Conservation (phyloP, 2,797 vertebrate genomes). For the Tapirus indicus region DNA sequence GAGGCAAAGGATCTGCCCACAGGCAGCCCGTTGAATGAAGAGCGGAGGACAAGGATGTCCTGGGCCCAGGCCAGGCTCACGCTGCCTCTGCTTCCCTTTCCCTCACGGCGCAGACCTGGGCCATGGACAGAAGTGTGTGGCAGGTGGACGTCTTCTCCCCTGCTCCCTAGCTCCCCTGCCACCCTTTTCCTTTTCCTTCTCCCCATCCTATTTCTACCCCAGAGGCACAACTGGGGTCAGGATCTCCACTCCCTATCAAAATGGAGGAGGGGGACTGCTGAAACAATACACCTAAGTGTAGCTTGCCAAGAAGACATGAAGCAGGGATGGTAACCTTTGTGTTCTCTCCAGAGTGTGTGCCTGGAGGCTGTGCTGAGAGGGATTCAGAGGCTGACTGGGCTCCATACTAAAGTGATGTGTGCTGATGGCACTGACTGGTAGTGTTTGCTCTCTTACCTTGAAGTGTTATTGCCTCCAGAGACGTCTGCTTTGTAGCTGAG, state of each 20-base stretch:
- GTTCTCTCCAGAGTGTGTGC: neutral
- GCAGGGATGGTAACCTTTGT: neutral
- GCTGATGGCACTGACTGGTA: fast-evolving
- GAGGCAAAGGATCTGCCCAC: neutral
- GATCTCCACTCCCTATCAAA: neutral
- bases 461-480: neutral
- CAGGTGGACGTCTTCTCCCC: neutral
- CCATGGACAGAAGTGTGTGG: fast-evolving
- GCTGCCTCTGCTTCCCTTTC: neutral
- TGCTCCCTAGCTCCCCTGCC: too few relatives aligned
- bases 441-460: too few relatives aligned
- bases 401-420: fast-evolving
- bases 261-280: neutral
- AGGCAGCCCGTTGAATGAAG: neutral
- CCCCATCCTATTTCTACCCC: neutral
- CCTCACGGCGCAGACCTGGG: fast-evolving
- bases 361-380: neutral
- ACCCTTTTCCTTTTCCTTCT: neutral
- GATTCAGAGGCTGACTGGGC: neutral
- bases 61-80: neutral
- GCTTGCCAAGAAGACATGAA: neutral
- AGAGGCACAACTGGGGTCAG: neutral
- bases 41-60: neutral
- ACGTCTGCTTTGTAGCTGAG: neutral
- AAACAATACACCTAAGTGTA: too few relatives aligned